Base-by-base conservation (phyloP, 1,140 invertebrate genomes). In the Piezodorus guildinii region DNA sequence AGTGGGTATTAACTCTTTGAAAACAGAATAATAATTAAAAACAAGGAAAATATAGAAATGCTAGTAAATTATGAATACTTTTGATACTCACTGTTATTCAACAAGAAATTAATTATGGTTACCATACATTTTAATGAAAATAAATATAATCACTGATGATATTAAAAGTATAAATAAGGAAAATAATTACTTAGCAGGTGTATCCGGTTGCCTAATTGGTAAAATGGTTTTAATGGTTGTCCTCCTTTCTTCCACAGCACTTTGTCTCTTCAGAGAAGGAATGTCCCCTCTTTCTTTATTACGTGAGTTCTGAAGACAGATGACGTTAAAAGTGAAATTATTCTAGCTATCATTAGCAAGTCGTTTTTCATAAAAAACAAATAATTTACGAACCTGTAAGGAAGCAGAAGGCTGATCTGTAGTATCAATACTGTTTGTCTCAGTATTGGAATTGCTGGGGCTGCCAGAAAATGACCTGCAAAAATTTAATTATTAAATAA, bases 161-260 rank as follows among this genome's bases (percentile, higher is more conserved):
- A 49, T 17, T 49, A 39, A 10, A 39, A 39, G 6, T 39, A 39
- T 1, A 39, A 30, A 30, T 16, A 23, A 21, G 17, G 30, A 30
- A 60, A 30, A 34, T 27, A 27, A n/a, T 19, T 64, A 64, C 63
- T 56, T 64, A 21, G 39, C 12, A 19, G 52, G 23, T 34, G 27
- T 59, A 10, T 60, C 56, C 6, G 70, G 23, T 45, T 74, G 69
- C 49, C 76, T 72, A 8, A 80, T 74, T 10, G 80, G 79, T 19
- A 80, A 68, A 39, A 81, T 70, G 5, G 79, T 81, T 72, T 81
- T 81, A 39, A 80, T 80, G 23, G 70, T 65, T 17, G 66, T 51
- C 51, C 54, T 63, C 34, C 34, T 60, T 27, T 66, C 65, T 43
- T 66, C 62, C 16, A 62, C 19, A 25, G 52, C 15, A 25, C 5